These are phyloP conservation scores for Malthinus flaveolus DNA, from an alignment of 2,888 invertebrate genomes.

Conservation along the genomic window DNA sequence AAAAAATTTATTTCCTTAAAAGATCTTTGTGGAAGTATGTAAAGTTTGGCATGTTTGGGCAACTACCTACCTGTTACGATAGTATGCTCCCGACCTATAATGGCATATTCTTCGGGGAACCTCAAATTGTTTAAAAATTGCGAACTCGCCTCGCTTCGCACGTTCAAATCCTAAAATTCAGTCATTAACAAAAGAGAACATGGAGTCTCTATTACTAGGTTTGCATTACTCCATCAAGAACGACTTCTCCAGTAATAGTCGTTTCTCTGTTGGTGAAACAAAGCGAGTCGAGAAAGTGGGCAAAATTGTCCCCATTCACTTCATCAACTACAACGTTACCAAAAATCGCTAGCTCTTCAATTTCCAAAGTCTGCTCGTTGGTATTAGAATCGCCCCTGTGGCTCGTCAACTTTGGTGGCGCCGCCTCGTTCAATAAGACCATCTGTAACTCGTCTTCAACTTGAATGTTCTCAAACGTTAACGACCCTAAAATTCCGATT, in stretches of 20 bases:
- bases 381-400: neutral
- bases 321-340: constrained; percentile 46
- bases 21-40: too few species aligned
- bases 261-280: constrained; percentile 54
- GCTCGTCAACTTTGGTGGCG: neutral
- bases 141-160: constrained; percentile 46
- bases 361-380: neutral
- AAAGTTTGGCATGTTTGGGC: too few species aligned
- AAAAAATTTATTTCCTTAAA: constrained; percentile 58
- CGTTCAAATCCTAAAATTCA: constrained; percentile 51
- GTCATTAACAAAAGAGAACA: neutral
- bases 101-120: constrained; percentile 60
- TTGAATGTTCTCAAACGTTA: neutral
- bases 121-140: constrained; percentile 54
- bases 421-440: neutral
- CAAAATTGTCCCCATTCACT: constrained; percentile 58
- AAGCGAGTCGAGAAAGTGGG: constrained; percentile 51
- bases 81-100: constrained; percentile 46
- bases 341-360: constrained; percentile 39
- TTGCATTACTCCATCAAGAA: constrained; percentile 56
- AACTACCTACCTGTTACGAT: constrained; percentile 50
- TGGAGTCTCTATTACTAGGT: neutral
- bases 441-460: neutral
- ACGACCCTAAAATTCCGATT: neutral
- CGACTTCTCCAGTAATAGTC: constrained; percentile 50